phyloP scores from a whole-genome alignment of 1,140 invertebrate species.

The Pantala flavescens region DNA sequence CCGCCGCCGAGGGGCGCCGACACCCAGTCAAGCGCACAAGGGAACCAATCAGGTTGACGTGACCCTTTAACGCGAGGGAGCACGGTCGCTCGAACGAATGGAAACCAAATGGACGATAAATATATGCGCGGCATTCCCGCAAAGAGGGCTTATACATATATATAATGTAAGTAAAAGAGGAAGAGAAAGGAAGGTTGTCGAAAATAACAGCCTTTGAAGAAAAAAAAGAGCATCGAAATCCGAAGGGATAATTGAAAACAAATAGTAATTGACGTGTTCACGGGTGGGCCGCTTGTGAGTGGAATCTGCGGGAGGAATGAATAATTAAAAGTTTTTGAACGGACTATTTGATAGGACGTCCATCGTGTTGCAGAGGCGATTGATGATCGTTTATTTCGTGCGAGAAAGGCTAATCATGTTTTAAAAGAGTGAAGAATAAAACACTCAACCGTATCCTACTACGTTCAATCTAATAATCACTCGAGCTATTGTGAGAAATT shows the following conservation, averaged over 20 bases:
- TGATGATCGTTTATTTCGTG: too few species aligned
- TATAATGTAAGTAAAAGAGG: neutral
- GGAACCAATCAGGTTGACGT: conserved; percentile 7
- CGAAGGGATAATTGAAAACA: neutral
- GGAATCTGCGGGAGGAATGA: neutral
- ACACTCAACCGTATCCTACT: too few species aligned
- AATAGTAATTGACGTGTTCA: neutral
- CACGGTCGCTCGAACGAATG: neutral
- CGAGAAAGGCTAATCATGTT: too few species aligned
- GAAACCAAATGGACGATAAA: too few species aligned
- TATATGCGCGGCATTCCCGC: too few species aligned
- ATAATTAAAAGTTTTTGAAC: neutral
- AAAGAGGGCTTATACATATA: too few species aligned
- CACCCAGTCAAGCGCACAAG: conserved; percentile 6
- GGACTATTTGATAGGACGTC: neutral
- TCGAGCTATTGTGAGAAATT: too few species aligned
- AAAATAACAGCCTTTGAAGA: neutral
- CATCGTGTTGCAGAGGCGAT: too few species aligned
- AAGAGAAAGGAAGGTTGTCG: neutral
- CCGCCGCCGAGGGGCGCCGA: neutral
- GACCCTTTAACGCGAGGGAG: neutral
- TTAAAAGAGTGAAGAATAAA: too few species aligned
- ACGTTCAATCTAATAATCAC: too few species aligned
- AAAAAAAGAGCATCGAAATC: neutral
- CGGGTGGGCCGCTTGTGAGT: neutral